These are phyloP conservation scores for Lethrus apterus DNA, from an alignment of 1,140 invertebrate species.

Conservation along the genomic window DNA sequence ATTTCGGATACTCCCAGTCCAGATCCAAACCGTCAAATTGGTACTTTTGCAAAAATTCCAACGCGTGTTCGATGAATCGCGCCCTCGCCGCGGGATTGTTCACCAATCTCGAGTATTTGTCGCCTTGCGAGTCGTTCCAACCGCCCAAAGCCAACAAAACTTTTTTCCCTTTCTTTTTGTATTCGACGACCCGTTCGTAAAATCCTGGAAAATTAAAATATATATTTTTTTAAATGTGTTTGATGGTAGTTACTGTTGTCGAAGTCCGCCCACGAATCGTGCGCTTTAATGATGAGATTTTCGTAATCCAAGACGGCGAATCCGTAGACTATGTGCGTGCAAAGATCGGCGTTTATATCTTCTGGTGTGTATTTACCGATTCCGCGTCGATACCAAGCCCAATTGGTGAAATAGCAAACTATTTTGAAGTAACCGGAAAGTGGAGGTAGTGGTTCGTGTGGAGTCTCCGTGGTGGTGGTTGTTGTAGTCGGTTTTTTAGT, in stretches of 20 bases:
- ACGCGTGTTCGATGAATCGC: slow-evolving; percentile 64
- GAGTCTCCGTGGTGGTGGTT: slow-evolving; percentile 21
- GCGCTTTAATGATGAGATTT: slow-evolving; percentile 68
- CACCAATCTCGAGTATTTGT: slow-evolving; percentile 77
- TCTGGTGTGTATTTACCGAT: slow-evolving; percentile 74
- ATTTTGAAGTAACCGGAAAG: slow-evolving; percentile 54
- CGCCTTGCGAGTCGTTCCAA: slow-evolving; percentile 83
- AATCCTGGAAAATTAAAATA: slow-evolving; percentile 50
- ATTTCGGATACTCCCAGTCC: slow-evolving; percentile 89
- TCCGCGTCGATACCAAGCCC: slow-evolving; percentile 86
- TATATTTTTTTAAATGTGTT: no score
- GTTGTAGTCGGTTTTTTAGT: slow-evolving; percentile 27
- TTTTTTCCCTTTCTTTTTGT: slow-evolving; percentile 73
- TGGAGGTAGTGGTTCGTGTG: slow-evolving; percentile 30
- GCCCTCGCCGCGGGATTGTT: slow-evolving; percentile 62
- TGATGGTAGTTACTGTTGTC: slow-evolving; percentile 71
- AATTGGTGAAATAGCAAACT: slow-evolving; percentile 90
- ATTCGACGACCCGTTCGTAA: slow-evolving; percentile 71
- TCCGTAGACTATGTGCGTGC: slow-evolving; percentile 87
- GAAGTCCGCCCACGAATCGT: slow-evolving; percentile 84
- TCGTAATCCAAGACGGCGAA: slow-evolving; percentile 80
- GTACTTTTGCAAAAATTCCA: slow-evolving; percentile 73
- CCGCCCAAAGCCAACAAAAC: slow-evolving; percentile 78
- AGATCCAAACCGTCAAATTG: slow-evolving; percentile 82
- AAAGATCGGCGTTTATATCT: slow-evolving; percentile 76